Evolutionary conservation across 2,797 vertebrate genomes (phyloP).

Genomic region (Pantherophis alleghaniensis): DNA sequence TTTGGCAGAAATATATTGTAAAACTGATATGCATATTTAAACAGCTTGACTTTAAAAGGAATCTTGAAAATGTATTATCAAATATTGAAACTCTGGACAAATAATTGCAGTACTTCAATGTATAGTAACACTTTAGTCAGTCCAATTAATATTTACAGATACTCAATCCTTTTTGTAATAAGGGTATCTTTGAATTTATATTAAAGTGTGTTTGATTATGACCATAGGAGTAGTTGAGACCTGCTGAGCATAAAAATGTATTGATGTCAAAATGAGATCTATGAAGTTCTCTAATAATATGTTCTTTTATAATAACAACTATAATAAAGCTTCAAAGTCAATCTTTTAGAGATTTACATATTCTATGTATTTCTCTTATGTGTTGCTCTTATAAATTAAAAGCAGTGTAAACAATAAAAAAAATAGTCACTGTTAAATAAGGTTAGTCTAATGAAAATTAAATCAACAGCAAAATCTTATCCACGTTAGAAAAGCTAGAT

Average conservation of each 20-base stretch:
- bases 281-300: not conserved
- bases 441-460: not conserved
- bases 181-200: not conserved
- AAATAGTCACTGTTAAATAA: not conserved
- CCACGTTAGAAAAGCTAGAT: not conserved
- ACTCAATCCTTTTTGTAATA: not conserved
- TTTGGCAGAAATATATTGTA: slow-evolving; percentile 16
- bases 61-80: slow-evolving; percentile 9
- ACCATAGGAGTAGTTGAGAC: not conserved
- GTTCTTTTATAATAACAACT: not conserved
- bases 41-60: slow-evolving; percentile 48
- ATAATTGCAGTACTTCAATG: slow-evolving; percentile 44
- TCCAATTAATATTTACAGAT: slow-evolving; percentile 43
- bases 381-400: not conserved
- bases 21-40: slow-evolving; percentile 43
- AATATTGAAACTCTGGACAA: not conserved
- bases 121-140: slow-evolving; percentile 18
- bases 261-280: not conserved
- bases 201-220: slow-evolving; percentile 2
- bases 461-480: not conserved
- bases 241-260: not conserved
- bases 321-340: not conserved
- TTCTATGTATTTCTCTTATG: not conserved
- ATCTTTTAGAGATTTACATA: not conserved
- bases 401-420: not conserved